Evolutionary conservation across 2,797 vertebrate genomes (phyloP).

Genomic region (Clarias pachynema): DNA sequence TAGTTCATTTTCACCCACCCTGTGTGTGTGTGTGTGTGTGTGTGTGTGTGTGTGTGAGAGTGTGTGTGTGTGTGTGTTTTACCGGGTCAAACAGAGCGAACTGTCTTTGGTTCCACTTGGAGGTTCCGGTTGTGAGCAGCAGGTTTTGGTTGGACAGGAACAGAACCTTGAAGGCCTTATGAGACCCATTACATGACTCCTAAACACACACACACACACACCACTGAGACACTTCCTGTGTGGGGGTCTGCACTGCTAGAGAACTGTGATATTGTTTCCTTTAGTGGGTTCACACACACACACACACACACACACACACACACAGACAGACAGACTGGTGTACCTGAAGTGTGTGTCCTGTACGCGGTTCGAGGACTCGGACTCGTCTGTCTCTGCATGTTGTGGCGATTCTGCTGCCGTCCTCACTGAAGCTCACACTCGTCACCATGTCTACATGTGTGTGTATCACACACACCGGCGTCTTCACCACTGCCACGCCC

Average conservation of each 20-base stretch:
- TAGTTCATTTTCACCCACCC: too few relatives aligned
- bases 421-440: constrained; percentile 89
- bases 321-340: constrained; percentile 26
- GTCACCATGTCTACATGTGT: constrained; percentile 81
- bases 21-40: constrained; percentile 21
- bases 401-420: constrained; percentile 88
- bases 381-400: constrained; percentile 87
- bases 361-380: constrained; percentile 83
- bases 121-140: constrained; percentile 88
- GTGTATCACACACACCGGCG: constrained; percentile 79
- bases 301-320: constrained; percentile 41
- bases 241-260: neutral
- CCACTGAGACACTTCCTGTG: constrained; percentile 40
- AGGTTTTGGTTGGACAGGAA: constrained; percentile 85
- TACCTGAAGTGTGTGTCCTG: constrained; percentile 82
- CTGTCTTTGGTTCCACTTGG: constrained; percentile 92
- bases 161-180: constrained; percentile 85
- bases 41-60: neutral
- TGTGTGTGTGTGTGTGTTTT: constrained; percentile 30
- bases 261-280: neutral
- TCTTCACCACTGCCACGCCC: constrained; percentile 71
- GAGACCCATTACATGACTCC: constrained; percentile 80
- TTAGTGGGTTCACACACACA: neutral
- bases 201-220: constrained; percentile 58
- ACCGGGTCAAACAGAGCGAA: constrained; percentile 91